Evolutionary conservation across 2,888 invertebrate genomes (phyloP).

Genomic region (Ophion costatus): DNA sequence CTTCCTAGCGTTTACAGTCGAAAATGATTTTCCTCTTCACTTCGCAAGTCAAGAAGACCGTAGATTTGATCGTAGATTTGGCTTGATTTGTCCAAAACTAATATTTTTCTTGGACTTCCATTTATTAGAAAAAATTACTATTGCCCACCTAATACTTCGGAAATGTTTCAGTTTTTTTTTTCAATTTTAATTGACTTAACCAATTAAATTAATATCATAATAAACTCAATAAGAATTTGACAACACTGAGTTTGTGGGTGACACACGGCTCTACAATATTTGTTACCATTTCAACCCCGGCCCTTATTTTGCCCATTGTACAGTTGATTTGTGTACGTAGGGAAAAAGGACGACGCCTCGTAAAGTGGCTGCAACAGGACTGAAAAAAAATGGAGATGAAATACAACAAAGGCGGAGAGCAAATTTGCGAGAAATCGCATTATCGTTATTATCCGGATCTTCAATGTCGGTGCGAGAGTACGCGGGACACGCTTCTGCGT

Average conservation of each 20-base stretch:
- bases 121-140: too few relatives aligned
- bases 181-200: too few relatives aligned
- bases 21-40: too few relatives aligned
- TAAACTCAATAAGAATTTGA: not conserved
- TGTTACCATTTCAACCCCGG: not conserved
- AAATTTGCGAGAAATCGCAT: slow-evolving; percentile 50
- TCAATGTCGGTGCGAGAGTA: slow-evolving; percentile 4
- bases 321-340: not conserved
- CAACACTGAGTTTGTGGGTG: not conserved
- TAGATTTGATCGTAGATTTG: too few relatives aligned
- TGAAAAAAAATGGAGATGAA: not conserved
- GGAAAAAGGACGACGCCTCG: not conserved
- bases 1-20: too few relatives aligned
- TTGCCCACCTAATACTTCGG: too few relatives aligned
- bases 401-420: slow-evolving; percentile 5
- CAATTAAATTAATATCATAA: not conserved
- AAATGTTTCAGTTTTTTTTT: too few relatives aligned
- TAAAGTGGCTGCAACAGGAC: not conserved
- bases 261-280: not conserved
- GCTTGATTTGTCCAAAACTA: too few relatives aligned
- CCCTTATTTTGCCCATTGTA: not conserved
- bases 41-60: too few relatives aligned
- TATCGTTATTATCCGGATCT: slow-evolving; percentile 51
- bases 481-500: slow-evolving; percentile 66
- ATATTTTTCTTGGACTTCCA: too few relatives aligned